Percentiles rank a stretch among this genome's conserved stretches.
Evolutionary conservation across 2,888 invertebrate species (phyloP).

Genomic region (Hypercompe scribonia): DNA sequence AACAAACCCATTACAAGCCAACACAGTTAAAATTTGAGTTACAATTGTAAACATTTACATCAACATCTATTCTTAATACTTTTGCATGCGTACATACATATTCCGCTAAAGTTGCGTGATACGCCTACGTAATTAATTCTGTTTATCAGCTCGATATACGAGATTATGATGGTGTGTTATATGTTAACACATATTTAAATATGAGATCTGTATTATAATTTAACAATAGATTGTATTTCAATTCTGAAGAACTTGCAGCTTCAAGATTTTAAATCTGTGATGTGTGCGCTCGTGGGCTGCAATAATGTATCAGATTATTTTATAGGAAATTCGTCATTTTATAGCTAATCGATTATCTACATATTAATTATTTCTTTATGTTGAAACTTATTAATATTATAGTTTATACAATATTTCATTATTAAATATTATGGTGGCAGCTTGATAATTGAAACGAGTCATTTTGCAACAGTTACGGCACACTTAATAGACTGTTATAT

Average conservation of each 20-base stretch:
- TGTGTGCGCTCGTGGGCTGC: not conserved
- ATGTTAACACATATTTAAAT: not conserved
- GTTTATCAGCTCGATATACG: no score
- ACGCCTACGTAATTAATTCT: no score
- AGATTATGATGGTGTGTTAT: not conserved
- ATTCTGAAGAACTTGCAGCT: no score
- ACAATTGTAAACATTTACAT: not conserved
- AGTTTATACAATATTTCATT: not conserved
- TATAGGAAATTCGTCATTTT: not conserved
- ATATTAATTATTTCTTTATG: not conserved
- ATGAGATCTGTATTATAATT: not conserved
- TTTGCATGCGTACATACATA: not conserved
- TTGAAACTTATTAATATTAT: not conserved
- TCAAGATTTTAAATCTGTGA: not conserved
- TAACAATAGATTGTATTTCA: not conserved
- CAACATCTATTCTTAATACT: not conserved
- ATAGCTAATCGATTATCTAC: not conserved
- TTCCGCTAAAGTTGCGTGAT: not conserved
- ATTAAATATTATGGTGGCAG: conserved; percentile 6
- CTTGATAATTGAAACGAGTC: conserved; percentile 7
- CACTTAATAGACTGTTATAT: conserved; percentile 19
- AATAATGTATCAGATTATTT: not conserved
- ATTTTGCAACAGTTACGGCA: conserved; percentile 14
- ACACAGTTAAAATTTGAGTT: not conserved
- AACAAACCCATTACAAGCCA: not conserved